Conservation (phyloP, 2,888 invertebrate species). For the Leptogaster cylindrica region DNA sequence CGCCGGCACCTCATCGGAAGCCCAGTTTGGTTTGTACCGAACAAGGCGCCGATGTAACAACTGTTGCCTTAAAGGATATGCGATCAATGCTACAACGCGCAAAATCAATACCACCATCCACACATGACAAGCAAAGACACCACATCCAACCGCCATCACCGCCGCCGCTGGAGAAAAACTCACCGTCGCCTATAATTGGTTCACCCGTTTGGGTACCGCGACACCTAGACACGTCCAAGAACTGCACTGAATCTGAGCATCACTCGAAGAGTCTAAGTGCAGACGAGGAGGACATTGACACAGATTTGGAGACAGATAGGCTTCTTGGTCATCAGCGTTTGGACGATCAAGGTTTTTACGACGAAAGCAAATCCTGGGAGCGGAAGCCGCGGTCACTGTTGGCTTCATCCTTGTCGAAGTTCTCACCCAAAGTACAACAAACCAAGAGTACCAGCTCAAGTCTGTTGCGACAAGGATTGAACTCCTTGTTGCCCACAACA, state of each 20-base stretch:
- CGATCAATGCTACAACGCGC: conserved; percentile 41
- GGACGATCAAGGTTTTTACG: conserved; percentile 92
- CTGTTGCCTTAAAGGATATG: conserved; percentile 72
- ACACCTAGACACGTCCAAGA: conserved; percentile 59
- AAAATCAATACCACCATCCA: conserved; percentile 47
- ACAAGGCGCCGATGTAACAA: conserved; percentile 43
- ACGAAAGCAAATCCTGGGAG: conserved; percentile 70
- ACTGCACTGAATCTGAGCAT: conserved; percentile 66
- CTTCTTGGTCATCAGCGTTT: conserved; percentile 91
- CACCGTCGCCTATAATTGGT: conserved; percentile 64
- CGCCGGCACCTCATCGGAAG: conserved; percentile 76
- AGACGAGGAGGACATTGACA: conserved; percentile 85
- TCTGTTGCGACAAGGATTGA: conserved; percentile 58
- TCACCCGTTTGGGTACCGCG: conserved; percentile 77
- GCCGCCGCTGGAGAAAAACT: conserved; percentile 59
- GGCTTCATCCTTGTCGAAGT: conserved; percentile 58
- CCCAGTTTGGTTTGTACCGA: conserved; percentile 54
- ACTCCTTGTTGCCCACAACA: conserved; percentile 60
- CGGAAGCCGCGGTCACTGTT: conserved; percentile 56
- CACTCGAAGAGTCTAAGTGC: conserved; percentile 72
- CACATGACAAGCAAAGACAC: conserved; percentile 51
- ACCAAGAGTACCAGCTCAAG: conserved; percentile 52
- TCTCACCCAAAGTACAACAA: conserved; percentile 60
- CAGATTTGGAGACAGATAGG: conserved; percentile 96
- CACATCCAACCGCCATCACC: conserved; percentile 52